These are phyloP conservation scores for Anser brachyrhynchus DNA, from an alignment of 2,113 vertebrate species.

Conservation along the genomic window DNA sequence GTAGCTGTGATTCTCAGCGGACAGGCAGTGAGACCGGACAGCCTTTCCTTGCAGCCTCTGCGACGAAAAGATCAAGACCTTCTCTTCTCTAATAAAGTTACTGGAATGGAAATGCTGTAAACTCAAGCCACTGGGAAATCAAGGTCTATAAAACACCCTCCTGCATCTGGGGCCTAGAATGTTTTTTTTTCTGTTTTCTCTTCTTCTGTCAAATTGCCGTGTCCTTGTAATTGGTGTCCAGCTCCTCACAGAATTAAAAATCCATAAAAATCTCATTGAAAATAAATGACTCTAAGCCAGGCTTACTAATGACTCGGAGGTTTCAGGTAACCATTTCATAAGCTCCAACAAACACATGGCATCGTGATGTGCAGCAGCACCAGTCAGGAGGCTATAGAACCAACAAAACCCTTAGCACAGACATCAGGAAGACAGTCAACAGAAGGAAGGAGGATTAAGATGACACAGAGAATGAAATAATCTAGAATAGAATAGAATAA, in stretches of 20 bases:
- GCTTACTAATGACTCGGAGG: not conserved
- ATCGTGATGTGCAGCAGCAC: not conserved
- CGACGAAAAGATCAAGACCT: not conserved
- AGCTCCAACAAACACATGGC: not conserved
- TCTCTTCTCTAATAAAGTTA: not conserved
- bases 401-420: not conserved
- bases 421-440: not conserved
- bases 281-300: not conserved
- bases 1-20: not conserved
- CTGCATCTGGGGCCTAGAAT: not conserved
- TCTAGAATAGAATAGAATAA: too few relatives aligned
- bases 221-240: not conserved
- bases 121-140: conserved; percentile 7
- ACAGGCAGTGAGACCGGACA: not conserved
- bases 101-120: not conserved
- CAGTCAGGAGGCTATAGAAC: not conserved
- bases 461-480: not conserved
- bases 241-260: not conserved
- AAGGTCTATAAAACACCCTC: not conserved
- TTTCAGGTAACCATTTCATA: not conserved
- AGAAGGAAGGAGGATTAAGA: not conserved
- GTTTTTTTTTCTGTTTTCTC: not conserved
- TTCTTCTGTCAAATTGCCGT: not conserved
- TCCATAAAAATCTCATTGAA: not conserved
- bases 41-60: not conserved